These are phyloP conservation scores for Ptiloglossa arizonensis DNA, from an alignment of 1,140 invertebrate genomes.

Conservation along the genomic window DNA sequence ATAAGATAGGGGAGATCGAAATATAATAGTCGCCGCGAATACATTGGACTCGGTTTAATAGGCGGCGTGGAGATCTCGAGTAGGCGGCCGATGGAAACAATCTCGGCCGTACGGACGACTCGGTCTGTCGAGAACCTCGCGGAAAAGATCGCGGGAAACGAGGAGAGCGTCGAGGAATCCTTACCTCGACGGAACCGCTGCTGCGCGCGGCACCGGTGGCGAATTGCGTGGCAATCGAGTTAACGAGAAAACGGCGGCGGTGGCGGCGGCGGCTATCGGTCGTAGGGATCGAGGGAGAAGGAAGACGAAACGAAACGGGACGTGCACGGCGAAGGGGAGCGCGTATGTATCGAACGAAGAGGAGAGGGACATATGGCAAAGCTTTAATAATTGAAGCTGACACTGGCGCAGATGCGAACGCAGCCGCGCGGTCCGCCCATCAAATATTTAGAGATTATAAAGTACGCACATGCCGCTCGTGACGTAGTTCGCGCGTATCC, in stretches of 20 bases:
- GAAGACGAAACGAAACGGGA: constrained; percentile 1
- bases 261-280: constrained; percentile 10
- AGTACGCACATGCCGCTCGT: constrained; percentile 47
- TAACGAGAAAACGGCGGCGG: background rate
- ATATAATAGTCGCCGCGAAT: no score
- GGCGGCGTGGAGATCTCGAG: no score
- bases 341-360: background rate
- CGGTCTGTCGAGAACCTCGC: no score
- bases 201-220: background rate
- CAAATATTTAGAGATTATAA: constrained; percentile 76
- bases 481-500: constrained; percentile 37
- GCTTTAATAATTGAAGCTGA: constrained; percentile 75
- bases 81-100: no score
- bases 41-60: no score
- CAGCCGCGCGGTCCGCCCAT: constrained; percentile 59
- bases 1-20: no score
- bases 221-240: background rate
- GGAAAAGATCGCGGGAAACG: no score
- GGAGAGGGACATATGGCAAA: constrained; percentile 66
- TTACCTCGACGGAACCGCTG: background rate
- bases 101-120: no score
- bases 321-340: background rate
- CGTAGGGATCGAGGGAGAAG: constrained; percentile 5
- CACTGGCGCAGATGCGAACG: constrained; percentile 69
- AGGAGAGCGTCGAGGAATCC: no score